Base-by-base conservation (phyloP, 2,797 vertebrate genomes). In the Pogoniulus pusillus region DNA sequence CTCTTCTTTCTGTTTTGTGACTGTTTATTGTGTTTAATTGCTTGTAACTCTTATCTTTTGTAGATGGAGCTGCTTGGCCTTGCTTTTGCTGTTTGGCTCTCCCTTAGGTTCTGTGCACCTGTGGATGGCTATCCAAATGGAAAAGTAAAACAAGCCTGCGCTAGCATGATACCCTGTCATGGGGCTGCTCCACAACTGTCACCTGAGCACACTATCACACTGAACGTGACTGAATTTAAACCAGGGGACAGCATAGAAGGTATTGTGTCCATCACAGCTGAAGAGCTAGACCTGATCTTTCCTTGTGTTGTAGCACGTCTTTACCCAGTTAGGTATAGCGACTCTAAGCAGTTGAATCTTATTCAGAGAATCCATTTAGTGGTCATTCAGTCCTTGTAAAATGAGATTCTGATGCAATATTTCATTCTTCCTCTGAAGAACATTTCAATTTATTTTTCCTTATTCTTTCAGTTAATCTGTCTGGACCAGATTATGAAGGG, bases 201-300 rank as follows among this genome's bases (percentile, higher is more conserved):
- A n/a, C 94, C 97, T 27, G 79, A 96, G 22, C 98, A 98, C 93
- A 93, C 10, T 37, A 89, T 98, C 72, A 90, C 94, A 7, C 96
- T 98, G 92, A 97, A 98, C 71, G 96, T 85, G 57, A 89, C 63
- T 59, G 93, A 94, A 37, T 98, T 98, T 95, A 95, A 73, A 34
- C 96, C 98, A 9, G 97, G 97, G 10, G 97, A 98, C 83, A 95
- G 13, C 37, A 96, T 99, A 82, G 97, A 97, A 98, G 98, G 98
- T 99, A 97, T 39, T 7, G 8, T 85, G 34, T 58, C 35, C 24
- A 2, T 74, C 58, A 17, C 1, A 64, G 27, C 20, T 63, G 47
- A 68, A 69, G 24, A 43, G 8, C 62, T 92, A 47, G 49, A 20
- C 47, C 65, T 68, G 11, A 11, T 76, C 9, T 70, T 82, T 81